Base-by-base conservation (phyloP, 1,140 invertebrate genomes). In the Macrosteles quadrilineatus region DNA sequence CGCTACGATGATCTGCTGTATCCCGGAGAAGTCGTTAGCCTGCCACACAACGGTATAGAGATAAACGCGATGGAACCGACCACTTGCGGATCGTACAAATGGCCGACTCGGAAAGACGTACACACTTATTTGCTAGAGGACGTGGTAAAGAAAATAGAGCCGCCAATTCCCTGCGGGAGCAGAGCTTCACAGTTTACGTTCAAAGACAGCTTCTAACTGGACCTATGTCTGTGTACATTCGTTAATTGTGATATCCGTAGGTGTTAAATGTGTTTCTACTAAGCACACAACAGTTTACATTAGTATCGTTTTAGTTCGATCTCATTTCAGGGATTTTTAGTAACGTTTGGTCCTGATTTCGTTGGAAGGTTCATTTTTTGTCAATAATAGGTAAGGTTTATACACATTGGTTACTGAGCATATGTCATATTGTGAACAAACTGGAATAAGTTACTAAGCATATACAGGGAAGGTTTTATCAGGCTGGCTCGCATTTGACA, bases 201-300 rank as follows among this genome's bases (percentile, higher is more conserved):
- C 55, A 59, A 59, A 23, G 55, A 59, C 25, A 59, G 55, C 55
- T 59, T 59, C 55, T 59, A 59, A 59, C 9, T 53, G 36, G 36
- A 43, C n/a, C n/a, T n/a, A n/a, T n/a, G n/a, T n/a, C n/a, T n/a
- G n/a, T n/a, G n/a, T n/a, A 36, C 32, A 14, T 36, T 36, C 32
- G 32, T 57, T 25, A 1, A 57, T 25, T 57, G 21, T 57, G 47
- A 53, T 53, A 53, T 19, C 47, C n/a, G 17, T 53, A n/a, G 17
- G 47, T 53, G 23, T 53, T 53, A 19, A 53, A 19, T 53, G 17
- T 53, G 47, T 53, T 19, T 36, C 14, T 36, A 36, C 32, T 6
- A 36, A 6, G 47, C 23, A 53, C 47, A 19, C 47, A 14, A 4
- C 14, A 36, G 32, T 36, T 36, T n/a, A n/a, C 32, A 36, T 36